Evolutionary conservation across 2,888 invertebrate genomes (phyloP), one percentile per base, ranked within the genome.

Genomic region (Platycheirus rosarum): DNA sequence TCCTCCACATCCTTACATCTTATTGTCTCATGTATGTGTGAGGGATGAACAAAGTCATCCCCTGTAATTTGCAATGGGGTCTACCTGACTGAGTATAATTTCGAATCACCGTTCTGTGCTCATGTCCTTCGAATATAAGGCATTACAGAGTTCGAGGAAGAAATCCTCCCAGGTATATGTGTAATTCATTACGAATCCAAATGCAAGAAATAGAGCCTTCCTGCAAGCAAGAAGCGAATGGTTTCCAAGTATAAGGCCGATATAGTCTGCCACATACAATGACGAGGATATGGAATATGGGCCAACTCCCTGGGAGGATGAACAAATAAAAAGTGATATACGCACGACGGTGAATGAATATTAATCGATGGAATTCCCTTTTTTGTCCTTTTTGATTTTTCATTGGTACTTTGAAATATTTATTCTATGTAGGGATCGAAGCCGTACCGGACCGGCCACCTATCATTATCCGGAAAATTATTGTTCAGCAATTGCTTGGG

Each of bases 321-420:
- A 87, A 86, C 87, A 87, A 87, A 88, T 88, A 88, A 88, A 89
- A 88, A 88, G 87, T 88, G 89, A 90, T 88, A 89, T 88, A 89
- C 87, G 88, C 87, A 88, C 88, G 88, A 89, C 90, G 86, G 86
- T 85, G 86, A 88, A 89, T 89, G 89, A 89, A 89, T 89, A 89
- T 89, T 89, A 90, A 90, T 89, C 88, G 87, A 85, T 85, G 48
- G 65, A 60, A 65, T 57, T 40, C 32, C 29, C 55, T 62, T 23
- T 18, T 0, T 16, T 32, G 23, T 7, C 29, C 18, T 60, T 55
- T 77, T 82, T 82, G 82, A 82, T 71, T 82, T 82, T 82, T 77
- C 82, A 82, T 68, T 82, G 65, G 2, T 13, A 37, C 2, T 62
- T 62, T 66, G 26, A 48, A 68, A 74, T 74, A 74, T 74, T 74